phyloP scores from a whole-genome alignment of 2,888 invertebrate species.

The Cordilura impudica region DNA sequence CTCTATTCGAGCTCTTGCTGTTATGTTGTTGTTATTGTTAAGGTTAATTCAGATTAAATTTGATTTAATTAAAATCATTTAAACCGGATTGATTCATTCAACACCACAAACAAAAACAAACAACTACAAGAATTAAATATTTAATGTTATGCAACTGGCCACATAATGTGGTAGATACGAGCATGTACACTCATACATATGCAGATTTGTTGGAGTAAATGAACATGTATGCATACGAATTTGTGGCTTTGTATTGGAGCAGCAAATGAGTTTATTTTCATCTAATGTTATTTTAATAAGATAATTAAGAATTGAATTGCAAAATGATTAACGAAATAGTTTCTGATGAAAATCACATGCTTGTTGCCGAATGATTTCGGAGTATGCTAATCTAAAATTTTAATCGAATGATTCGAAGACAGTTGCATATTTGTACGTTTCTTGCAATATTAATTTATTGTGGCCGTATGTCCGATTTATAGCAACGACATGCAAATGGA shows the following conservation, averaged over 20 bases:
- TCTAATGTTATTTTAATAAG: not conserved
- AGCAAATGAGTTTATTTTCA: not conserved
- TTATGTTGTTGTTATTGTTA: slow-evolving; percentile 39
- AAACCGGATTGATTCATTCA: slow-evolving; percentile 15
- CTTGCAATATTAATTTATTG: not conserved
- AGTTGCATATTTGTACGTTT: not conserved
- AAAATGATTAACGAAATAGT: not conserved
- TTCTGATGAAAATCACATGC: slow-evolving; percentile 15
- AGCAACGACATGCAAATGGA: slow-evolving; percentile 2
- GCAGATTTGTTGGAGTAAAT: no score
- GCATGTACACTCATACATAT: no score
- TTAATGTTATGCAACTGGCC: slow-evolving; percentile 21
- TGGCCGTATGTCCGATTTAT: slow-evolving; percentile 24
- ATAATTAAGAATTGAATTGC: slow-evolving; percentile 12
- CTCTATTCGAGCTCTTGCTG: slow-evolving; percentile 35
- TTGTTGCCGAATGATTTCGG: not conserved
- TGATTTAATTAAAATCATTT: slow-evolving; percentile 55
- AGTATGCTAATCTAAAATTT: slow-evolving; percentile 18
- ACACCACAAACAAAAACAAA: not conserved
- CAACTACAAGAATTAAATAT: slow-evolving; percentile 20
- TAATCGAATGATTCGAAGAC: slow-evolving; percentile 27
- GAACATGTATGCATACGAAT: no score
- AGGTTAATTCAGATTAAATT: slow-evolving; percentile 56
- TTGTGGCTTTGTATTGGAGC: no score
- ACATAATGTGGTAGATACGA: no score